Base-by-base conservation (phyloP, 2,113 vertebrate genomes). In the Nothobranchius kuhntae region DNA sequence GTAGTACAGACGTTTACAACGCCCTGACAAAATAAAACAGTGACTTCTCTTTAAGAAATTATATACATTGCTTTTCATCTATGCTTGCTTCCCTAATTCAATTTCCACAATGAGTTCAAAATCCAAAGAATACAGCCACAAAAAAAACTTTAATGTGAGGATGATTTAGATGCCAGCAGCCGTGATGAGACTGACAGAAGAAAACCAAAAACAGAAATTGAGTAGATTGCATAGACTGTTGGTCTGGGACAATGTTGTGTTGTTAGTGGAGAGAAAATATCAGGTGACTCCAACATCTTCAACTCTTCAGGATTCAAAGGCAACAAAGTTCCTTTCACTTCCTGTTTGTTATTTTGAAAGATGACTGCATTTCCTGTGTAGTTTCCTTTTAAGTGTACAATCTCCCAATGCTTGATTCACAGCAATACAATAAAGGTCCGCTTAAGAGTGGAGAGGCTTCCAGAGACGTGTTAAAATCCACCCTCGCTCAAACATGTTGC, bases 151-250 rank as follows among this genome's bases (percentile, higher is more conserved):
- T 87, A 86, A 89, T 88, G 81, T 67, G 71, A 87, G 76, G 75
- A 75, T 78, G 81, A 85, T 68, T 65, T 73, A 51, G 70, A 81
- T 65, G 79, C 75, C 82, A 74, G 78, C 17, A 15, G 64, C 68
- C 63, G 30, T 10, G 62, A 69, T 79, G 83, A 72, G 57, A 72
- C 75, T 72, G 58, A 72, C 4, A 3, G 30, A 30, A 30, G 30
- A 30, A 30, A 30, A 59, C 57, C 21, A 75, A 81, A 21, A 76
- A 81, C 78, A 83, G 54, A 83, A 54, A 51, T 72, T 64, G 75
- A 81, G 61, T 68, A 80, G 82, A 88, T 91, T 91, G 88, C 89
- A 90, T 90, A 89, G 88, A 81, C 87, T 86, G 84, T 86, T 88
- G 75, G 75, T 78, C n/a, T 69, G 81, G 61, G 75, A 83, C 68